A percentile compares a stretch with the other conserved stretches of the same genome.
These are phyloP conservation scores for Myotis yumanensis DNA, from an alignment of 2,113 vertebrate genomes.

Conservation along the genomic window DNA sequence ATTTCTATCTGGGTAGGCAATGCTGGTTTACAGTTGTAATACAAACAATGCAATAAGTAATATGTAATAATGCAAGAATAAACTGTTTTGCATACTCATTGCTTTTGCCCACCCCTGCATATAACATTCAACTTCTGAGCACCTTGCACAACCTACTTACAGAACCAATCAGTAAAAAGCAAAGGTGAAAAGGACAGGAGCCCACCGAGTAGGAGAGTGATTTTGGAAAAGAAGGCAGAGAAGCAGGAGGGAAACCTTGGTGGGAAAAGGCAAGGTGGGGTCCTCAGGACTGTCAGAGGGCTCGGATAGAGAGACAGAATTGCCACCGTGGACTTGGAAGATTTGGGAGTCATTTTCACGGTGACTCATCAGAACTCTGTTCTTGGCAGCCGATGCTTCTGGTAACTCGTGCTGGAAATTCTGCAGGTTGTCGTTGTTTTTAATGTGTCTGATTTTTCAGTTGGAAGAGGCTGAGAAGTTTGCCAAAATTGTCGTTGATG, in stretches of 20 bases:
- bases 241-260: background rate
- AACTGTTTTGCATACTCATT: background rate
- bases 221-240: background rate
- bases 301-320: background rate
- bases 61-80: background rate
- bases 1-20: background rate
- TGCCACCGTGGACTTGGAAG: background rate
- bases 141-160: background rate
- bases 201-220: background rate
- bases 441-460: constrained; percentile 83
- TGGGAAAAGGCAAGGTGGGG: background rate
- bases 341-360: background rate
- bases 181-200: background rate
- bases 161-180: background rate
- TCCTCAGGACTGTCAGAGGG: background rate
- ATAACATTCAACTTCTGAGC: background rate
- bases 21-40: background rate
- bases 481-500: constrained; percentile 94
- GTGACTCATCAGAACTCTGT: constrained; percentile 32
- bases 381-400: background rate
- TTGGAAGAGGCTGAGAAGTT: constrained; percentile 97
- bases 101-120: background rate
- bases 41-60: background rate
- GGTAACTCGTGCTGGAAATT: constrained; percentile 9
- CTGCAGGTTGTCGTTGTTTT: constrained; percentile 45